Evolutionary conservation across 2,113 vertebrate species (phyloP).

Genomic region (Brienomyrus longianalis): DNA sequence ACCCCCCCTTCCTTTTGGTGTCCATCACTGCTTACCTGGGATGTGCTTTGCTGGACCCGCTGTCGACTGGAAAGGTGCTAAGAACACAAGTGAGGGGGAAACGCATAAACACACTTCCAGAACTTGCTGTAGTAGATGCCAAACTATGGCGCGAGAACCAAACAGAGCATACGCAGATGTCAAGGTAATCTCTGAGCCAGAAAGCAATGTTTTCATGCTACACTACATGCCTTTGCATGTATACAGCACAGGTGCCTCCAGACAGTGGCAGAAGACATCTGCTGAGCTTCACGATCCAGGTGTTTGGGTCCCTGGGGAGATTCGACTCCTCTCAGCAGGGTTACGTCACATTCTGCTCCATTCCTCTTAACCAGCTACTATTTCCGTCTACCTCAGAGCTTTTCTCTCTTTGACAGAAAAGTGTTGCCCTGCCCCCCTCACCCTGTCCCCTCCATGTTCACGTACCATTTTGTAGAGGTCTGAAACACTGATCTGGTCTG

Average conservation of each 20-base stretch:
- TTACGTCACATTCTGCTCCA: neutral
- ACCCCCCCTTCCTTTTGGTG: neutral
- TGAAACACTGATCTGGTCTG: constrained; percentile 92
- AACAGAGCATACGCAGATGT: neutral
- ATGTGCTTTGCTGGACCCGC: constrained; percentile 92
- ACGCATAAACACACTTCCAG: neutral
- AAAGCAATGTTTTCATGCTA: neutral
- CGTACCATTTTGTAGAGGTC: constrained; percentile 97
- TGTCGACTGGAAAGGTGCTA: constrained; percentile 94
- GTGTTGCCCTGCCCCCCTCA: neutral
- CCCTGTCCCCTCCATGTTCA: constrained; percentile 10
- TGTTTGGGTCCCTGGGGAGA: neutral
- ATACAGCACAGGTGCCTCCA: neutral
- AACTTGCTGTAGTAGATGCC: neutral
- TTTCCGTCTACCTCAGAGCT: neutral
- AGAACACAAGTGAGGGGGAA: constrained; percentile 42
- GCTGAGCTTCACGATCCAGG: neutral
- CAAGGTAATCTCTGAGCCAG: neutral
- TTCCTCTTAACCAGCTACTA: neutral
- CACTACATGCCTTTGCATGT: neutral
- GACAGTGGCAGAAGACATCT: neutral
- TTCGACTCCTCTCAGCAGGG: neutral
- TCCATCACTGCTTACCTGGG: constrained; percentile 70
- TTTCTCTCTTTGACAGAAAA: neutral
- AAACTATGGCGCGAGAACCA: neutral